Evolutionary conservation across 2,888 invertebrate genomes (phyloP).

Genomic region (Sericinus montela): DNA sequence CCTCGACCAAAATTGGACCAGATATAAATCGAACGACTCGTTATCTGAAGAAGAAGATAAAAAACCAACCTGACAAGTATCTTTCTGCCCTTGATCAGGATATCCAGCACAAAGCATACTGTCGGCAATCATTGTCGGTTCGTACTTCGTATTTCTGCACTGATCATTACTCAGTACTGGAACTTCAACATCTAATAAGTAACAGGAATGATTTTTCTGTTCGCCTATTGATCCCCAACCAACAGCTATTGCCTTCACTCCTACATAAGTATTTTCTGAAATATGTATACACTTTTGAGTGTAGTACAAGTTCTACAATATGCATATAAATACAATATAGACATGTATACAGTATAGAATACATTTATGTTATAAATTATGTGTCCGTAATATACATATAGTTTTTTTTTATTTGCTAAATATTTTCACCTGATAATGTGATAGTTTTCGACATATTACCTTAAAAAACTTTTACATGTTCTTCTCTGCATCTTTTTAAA

Average conservation of each 20-base stretch:
- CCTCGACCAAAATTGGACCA: too few species aligned
- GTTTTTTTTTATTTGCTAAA: too few species aligned
- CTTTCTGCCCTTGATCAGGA: constrained; percentile 83
- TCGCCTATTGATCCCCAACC: constrained; percentile 94
- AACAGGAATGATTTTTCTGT: constrained; percentile 89
- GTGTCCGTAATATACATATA: too few species aligned
- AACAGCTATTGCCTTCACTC: constrained; percentile 85
- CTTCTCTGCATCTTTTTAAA: too few species aligned
- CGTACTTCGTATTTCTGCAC: constrained; percentile 87
- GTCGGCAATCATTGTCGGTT: constrained; percentile 88
- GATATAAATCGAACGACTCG: too few species aligned
- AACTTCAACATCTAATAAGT: constrained; percentile 89
- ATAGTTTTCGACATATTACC: too few species aligned
- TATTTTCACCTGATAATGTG: too few species aligned
- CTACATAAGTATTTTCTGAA: constrained; percentile 71
- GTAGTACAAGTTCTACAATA: too few species aligned
- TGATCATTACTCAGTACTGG: constrained; percentile 83
- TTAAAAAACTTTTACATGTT: too few species aligned
- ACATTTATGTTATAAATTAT: too few species aligned
- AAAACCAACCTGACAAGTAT: constrained; percentile 87
- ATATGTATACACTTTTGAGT: constrained; percentile 3
- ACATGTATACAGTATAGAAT: too few species aligned
- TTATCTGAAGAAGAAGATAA: not conserved
- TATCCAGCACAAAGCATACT: constrained; percentile 94
- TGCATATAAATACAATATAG: too few species aligned